These are phyloP conservation scores for Belgica antarctica DNA, from an alignment of 2,888 invertebrate genomes.

Conservation along the genomic window DNA sequence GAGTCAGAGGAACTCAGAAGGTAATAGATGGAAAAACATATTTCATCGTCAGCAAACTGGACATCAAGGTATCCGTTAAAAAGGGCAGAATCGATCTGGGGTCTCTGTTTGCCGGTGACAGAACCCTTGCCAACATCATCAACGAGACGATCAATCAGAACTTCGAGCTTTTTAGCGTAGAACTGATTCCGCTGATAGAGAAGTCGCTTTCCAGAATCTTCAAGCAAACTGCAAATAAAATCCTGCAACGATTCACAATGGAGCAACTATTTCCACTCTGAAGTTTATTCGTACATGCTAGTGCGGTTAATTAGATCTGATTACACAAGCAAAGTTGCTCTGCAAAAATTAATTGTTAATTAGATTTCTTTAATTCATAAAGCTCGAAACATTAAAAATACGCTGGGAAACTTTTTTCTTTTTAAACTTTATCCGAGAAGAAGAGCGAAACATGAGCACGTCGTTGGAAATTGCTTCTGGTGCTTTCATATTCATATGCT, in stretches of 20 bases:
- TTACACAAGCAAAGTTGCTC: background rate
- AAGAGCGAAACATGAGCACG: background rate
- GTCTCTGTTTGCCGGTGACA: slow-evolving; percentile 60
- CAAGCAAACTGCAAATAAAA: slow-evolving; percentile 56
- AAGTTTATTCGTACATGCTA: background rate
- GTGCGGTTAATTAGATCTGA: no score
- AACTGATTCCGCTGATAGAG: slow-evolving; percentile 59
- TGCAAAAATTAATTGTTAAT: background rate
- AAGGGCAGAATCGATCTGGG: slow-evolving; percentile 56
- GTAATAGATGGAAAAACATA: slow-evolving; percentile 55
- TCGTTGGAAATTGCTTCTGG: background rate
- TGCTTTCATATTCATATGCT: slow-evolving; percentile 4
- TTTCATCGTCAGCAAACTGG: slow-evolving; percentile 54
- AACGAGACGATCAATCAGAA: slow-evolving; percentile 47
- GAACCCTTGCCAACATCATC: slow-evolving; percentile 54
- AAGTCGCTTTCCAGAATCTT: slow-evolving; percentile 56
- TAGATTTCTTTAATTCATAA: slow-evolving; percentile 21
- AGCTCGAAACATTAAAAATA: background rate
- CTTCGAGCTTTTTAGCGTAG: slow-evolving; percentile 57
- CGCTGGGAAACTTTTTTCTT: background rate
- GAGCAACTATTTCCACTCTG: slow-evolving; percentile 57
- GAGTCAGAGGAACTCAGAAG: slow-evolving; percentile 49
- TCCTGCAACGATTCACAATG: slow-evolving; percentile 56
- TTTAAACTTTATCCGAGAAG: background rate
- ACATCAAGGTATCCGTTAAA: slow-evolving; percentile 56